Conservation (phyloP, 2,888 invertebrate genomes). For the Acheta domesticus region DNA sequence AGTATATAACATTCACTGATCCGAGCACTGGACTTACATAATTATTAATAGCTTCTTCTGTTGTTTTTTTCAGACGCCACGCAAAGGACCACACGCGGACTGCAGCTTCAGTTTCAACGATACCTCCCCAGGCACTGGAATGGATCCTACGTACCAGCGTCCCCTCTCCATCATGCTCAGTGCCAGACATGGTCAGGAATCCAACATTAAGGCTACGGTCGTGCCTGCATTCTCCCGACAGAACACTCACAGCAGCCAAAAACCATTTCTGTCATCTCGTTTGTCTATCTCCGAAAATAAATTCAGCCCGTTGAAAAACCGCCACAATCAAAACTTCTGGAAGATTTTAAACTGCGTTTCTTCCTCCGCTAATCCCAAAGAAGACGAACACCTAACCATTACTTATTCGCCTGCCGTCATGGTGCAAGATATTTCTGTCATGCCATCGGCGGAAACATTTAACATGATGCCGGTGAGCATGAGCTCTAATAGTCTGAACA, state of each 20-base stretch:
- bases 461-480: conserved; percentile 19
- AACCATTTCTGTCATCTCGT: conserved; percentile 3
- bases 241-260: conserved; percentile 25
- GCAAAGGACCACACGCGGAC: no score
- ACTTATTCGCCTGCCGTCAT: neutral
- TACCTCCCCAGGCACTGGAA: no score
- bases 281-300: neutral
- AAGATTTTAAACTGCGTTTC: conserved; percentile 19
- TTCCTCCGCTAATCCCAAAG: neutral
- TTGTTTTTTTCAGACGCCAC: no score
- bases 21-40: no score
- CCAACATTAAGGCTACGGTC: neutral
- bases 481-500: neutral
- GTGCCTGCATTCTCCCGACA: conserved; percentile 22
- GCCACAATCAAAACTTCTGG: conserved; percentile 7
- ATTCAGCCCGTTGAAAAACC: neutral
- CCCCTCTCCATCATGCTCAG: neutral
- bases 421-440: neutral
- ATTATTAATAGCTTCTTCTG: no score
- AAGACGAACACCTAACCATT: neutral
- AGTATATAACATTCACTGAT: no score
- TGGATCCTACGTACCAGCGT: neutral
- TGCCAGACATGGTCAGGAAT: neutral
- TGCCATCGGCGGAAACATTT: neutral
- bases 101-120: no score